Percentiles rank a stretch among this genome's conserved stretches.
Evolutionary conservation across 1,140 invertebrate genomes (phyloP).

Genomic region (Diachasma alloeum): DNA sequence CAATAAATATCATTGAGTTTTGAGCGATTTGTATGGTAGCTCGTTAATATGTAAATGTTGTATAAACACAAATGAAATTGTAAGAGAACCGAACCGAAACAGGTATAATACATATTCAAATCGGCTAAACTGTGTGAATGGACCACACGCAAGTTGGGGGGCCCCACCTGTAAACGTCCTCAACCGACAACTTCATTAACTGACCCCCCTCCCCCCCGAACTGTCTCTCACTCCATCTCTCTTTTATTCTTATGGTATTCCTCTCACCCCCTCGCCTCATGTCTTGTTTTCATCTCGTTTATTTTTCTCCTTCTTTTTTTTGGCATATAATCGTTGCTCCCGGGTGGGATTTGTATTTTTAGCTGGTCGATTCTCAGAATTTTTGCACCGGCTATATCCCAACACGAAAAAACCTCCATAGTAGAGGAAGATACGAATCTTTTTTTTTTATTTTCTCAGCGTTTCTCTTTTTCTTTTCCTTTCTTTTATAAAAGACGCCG

Average conservation of each 20-base stretch:
- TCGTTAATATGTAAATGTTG: conserved; percentile 12
- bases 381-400: conserved; percentile 35
- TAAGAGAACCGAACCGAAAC: background rate
- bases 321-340: conserved; percentile 61
- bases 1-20: conserved; percentile 11
- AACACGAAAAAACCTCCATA: conserved; percentile 7
- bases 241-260: conserved; percentile 24
- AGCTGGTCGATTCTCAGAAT: conserved; percentile 59
- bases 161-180: conserved; percentile 62
- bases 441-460: background rate
- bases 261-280: background rate
- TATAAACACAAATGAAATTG: conserved; percentile 11
- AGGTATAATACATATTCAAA: conserved; percentile 17
- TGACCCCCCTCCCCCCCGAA: conserved; percentile 42
- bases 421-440: background rate
- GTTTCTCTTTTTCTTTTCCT: conserved; percentile 2
- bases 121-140: conserved; percentile 51
- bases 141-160: conserved; percentile 60
- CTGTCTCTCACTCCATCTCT: conserved; percentile 31
- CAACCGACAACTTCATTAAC: conserved; percentile 65
- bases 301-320: conserved; percentile 26
- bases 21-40: background rate
- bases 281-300: conserved; percentile 19
- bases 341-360: conserved; percentile 64
- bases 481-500: conserved; percentile 17